A percentile compares a stretch with the other conserved stretches of the same genome.
Conservation (phyloP, 2,797 vertebrate genomes). For the Ptychobarbus kaznakovi region DNA sequence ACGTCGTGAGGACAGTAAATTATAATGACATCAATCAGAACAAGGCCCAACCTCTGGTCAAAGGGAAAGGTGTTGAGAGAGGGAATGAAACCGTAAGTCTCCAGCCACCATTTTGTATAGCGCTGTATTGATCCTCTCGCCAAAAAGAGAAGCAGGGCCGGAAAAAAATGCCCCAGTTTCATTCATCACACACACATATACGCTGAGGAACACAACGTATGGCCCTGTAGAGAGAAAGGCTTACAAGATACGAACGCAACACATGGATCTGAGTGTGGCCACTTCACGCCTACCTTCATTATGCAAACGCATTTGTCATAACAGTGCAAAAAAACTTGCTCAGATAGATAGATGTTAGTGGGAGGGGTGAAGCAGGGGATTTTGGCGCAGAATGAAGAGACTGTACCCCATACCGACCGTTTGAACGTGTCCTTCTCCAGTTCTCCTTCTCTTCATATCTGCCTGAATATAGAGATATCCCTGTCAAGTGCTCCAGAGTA, state of each 20-base stretch:
- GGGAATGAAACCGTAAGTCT: conserved; percentile 58
- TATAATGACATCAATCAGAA: conserved; percentile 68
- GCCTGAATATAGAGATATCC: conserved; percentile 66
- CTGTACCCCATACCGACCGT: conserved; percentile 5
- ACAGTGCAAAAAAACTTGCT: conserved; percentile 31
- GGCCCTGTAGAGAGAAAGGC: conserved; percentile 31
- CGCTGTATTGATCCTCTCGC: conserved; percentile 69
- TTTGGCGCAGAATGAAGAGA: conserved; percentile 16
- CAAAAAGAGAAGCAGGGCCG: conserved; percentile 49
- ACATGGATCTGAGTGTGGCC: conserved; percentile 26
- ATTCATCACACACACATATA: conserved; percentile 49
- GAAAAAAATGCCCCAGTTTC: conserved; percentile 50
- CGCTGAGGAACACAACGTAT: conserved; percentile 37
- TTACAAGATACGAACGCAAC: conserved; percentile 42
- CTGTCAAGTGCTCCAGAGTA: conserved; percentile 67
- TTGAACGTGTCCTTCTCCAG: conserved; percentile 43
- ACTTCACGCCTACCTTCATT: conserved; percentile 48
- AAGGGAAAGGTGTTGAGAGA: conserved; percentile 55
- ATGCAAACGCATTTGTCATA: conserved; percentile 43
- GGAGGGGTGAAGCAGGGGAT: conserved; percentile 20
- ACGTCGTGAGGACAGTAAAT: conserved; percentile 54
- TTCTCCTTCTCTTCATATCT: conserved; percentile 27
- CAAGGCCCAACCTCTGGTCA: conserved; percentile 52
- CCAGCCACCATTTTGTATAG: conserved; percentile 73
- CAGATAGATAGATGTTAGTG: conserved; percentile 34